phyloP scores from a whole-genome alignment of 92 coral and sea anemone genomes.

The Bergia sp. region DNA sequence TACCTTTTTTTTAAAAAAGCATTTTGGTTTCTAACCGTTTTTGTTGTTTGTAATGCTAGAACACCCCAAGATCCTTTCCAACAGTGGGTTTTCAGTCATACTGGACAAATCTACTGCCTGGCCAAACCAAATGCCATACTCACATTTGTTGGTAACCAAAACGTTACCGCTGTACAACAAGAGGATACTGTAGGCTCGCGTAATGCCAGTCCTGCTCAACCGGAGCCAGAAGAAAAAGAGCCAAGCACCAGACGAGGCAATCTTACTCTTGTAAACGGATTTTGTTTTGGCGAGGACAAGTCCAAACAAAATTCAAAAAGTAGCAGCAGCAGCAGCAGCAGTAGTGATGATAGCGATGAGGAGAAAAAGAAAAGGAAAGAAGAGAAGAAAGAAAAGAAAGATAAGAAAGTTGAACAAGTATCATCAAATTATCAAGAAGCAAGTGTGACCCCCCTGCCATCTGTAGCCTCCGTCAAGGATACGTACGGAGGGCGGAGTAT shows the following conservation, averaged over 20 bases:
- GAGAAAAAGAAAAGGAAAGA: constrained; percentile 24
- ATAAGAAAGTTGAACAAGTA: constrained; percentile 14
- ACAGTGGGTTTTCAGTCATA: constrained; percentile 89
- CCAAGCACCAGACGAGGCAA: constrained; percentile 2
- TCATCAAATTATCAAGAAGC: constrained; percentile 29
- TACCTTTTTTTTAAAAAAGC: not conserved
- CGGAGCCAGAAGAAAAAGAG: constrained; percentile 44
- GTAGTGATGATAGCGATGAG: constrained; percentile 43
- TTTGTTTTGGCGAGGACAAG: not conserved
- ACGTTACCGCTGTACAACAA: constrained; percentile 42
- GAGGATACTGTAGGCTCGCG: not conserved
- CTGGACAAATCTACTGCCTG: constrained; percentile 88
- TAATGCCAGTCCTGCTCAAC: not conserved
- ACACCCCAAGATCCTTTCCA: constrained; percentile 64
- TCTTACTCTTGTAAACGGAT: constrained; percentile 22
- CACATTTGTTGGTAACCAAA: constrained; percentile 66
- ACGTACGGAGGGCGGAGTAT: constrained; percentile 71
- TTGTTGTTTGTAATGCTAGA: constrained; percentile 43
- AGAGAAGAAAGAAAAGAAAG: constrained; percentile 1
- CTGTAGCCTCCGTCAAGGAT: constrained; percentile 68
- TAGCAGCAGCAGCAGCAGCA: constrained; percentile 22
- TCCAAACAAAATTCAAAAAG: not conserved
- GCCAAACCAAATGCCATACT: constrained; percentile 81
- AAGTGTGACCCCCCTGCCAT: constrained; percentile 50
- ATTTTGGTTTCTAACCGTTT: not conserved